Percentiles rank a stretch among this genome's conserved stretches.
phyloP scores from a whole-genome alignment of 2,113 vertebrate genomes.

The Rhineura floridana region DNA sequence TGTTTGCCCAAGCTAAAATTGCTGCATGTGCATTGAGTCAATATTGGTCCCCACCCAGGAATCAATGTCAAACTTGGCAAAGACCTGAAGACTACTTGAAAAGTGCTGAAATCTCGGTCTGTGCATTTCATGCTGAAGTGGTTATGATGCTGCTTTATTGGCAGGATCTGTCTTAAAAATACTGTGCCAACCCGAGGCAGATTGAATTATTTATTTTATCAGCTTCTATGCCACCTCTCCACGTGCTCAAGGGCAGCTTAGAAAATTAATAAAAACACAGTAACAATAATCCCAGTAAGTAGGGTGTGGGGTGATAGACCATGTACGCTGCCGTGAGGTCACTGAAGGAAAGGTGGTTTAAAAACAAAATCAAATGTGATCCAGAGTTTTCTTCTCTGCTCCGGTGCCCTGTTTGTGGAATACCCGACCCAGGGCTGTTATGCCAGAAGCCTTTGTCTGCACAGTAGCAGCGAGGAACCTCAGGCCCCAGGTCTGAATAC shows the following conservation, averaged over 20 bases:
- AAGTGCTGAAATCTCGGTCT: slow-evolving; percentile 27
- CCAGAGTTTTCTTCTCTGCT: too few relatives aligned
- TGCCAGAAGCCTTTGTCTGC: too few relatives aligned
- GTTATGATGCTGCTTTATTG: slow-evolving; percentile 20
- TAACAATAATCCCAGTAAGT: background rate
- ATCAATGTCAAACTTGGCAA: slow-evolving; percentile 39
- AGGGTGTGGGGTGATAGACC: too few relatives aligned
- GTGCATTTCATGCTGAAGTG: slow-evolving; percentile 14
- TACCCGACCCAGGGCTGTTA: too few relatives aligned
- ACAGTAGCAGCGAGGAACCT: too few relatives aligned
- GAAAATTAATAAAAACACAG: background rate
- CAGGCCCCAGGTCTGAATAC: too few relatives aligned
- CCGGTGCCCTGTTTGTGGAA: background rate
- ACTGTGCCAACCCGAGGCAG: slow-evolving; percentile 20
- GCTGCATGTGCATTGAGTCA: slow-evolving; percentile 5
- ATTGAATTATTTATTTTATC: slow-evolving; percentile 21
- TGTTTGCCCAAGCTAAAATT: slow-evolving; percentile 25
- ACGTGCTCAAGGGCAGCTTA: background rate
- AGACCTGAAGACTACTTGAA: slow-evolving; percentile 36
- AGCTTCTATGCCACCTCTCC: background rate
- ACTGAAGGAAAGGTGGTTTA: too few relatives aligned
- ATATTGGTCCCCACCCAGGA: slow-evolving; percentile 21
- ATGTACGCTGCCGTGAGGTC: too few relatives aligned
- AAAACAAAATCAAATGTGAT: too few relatives aligned
- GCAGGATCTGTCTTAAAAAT: slow-evolving; percentile 26